Evolutionary conservation across 2,888 invertebrate genomes (phyloP).

Genomic region (Morpho achilles): DNA sequence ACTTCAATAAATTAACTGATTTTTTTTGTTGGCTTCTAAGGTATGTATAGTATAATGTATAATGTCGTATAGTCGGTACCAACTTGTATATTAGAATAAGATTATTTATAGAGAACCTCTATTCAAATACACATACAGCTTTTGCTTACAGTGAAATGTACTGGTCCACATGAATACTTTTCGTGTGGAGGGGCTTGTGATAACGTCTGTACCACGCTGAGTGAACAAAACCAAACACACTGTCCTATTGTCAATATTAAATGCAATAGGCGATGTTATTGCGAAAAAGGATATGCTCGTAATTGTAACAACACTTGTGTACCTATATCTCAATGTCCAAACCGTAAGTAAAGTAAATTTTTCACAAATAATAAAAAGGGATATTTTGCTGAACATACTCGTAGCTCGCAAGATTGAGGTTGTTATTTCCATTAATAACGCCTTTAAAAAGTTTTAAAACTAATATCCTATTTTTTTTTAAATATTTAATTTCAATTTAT

Average conservation of each 20-base stretch:
- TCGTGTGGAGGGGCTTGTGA: constrained; percentile 49
- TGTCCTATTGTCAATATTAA: constrained; percentile 41
- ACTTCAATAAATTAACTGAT: too few species aligned
- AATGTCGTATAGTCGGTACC: too few species aligned
- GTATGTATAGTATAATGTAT: too few species aligned
- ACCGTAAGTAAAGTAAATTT: constrained; percentile 22
- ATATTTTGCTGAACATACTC: too few species aligned
- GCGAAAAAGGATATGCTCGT: constrained; percentile 42
- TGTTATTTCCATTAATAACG: too few species aligned
- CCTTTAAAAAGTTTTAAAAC: too few species aligned
- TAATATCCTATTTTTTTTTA: too few species aligned
- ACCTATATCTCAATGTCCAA: constrained; percentile 30
- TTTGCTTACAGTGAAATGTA: constrained; percentile 34
- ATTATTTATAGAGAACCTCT: background rate
- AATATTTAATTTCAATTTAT: too few species aligned
- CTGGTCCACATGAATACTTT: constrained; percentile 39
- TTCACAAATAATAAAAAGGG: too few species aligned
- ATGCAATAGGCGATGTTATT: constrained; percentile 46
- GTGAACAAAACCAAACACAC: constrained; percentile 36
- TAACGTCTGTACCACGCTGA: constrained; percentile 43
- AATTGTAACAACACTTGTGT: constrained; percentile 36
- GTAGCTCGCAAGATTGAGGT: too few species aligned
- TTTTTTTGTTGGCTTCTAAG: too few species aligned
- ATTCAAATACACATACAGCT: background rate
- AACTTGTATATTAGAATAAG: background rate